Percentiles rank a stretch among this genome's conserved stretches.
phyloP scores from a whole-genome alignment of 2,888 invertebrate genomes.

The Polydrusus cervinus region DNA sequence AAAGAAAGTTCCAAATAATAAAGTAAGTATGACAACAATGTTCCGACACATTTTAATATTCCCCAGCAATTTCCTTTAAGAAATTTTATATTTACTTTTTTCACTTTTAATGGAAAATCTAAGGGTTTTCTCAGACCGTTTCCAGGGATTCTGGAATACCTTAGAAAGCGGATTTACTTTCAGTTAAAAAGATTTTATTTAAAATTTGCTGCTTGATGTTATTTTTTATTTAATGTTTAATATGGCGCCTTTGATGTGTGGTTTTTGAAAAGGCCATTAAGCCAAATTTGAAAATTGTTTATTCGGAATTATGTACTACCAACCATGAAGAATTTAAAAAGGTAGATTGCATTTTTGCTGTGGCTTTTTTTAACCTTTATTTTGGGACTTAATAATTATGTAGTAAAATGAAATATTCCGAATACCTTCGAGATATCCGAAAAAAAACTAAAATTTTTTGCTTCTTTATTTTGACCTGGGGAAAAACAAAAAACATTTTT shows the following conservation, averaged over 20 bases:
- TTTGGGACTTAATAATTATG: too few species aligned
- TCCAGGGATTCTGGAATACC: neutral
- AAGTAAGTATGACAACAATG: neutral
- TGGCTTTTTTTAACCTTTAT: too few species aligned
- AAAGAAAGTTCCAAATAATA: neutral
- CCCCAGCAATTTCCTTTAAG: neutral
- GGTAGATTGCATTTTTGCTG: neutral
- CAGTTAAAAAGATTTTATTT: slow-evolving; percentile 7
- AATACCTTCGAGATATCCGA: too few species aligned
- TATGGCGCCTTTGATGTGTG: neutral
- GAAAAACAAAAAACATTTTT: too few species aligned
- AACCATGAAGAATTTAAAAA: too few species aligned
- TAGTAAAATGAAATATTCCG: too few species aligned
- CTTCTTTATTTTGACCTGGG: too few species aligned
- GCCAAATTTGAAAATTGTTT: too few species aligned
- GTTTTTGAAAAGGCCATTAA: neutral
- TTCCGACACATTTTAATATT: neutral
- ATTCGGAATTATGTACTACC: too few species aligned
- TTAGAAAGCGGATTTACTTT: neutral
- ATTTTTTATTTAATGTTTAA: neutral
- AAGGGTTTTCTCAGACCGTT: neutral
- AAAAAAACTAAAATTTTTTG: too few species aligned
- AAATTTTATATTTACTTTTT: slow-evolving; percentile 18
- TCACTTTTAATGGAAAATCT: slow-evolving; percentile 13
- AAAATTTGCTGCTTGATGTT: neutral